Percentiles rank a stretch among this genome's conserved stretches.
phyloP scores from a whole-genome alignment of 2,113 vertebrate genomes.

The Lipotes vexillifer region DNA sequence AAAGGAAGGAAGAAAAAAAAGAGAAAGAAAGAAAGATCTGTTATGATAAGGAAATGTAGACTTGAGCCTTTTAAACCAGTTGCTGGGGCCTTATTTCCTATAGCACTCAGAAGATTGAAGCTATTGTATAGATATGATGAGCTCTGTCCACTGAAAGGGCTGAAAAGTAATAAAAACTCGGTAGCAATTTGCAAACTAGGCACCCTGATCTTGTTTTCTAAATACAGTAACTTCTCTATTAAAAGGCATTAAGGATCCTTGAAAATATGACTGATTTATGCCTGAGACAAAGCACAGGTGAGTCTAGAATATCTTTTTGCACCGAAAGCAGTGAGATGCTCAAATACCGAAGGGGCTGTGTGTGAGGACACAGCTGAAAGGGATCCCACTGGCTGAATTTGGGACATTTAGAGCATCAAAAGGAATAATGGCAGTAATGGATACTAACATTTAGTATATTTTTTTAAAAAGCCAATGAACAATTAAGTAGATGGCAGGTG shows the following conservation, averaged over 20 bases:
- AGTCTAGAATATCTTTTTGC: not conserved
- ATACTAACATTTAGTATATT: not conserved
- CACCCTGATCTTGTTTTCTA: not conserved
- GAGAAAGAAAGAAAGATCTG: not conserved
- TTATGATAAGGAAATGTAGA: not conserved
- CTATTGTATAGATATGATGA: not conserved
- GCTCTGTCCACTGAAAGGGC: not conserved
- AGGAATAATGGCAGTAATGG: not conserved
- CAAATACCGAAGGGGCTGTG: not conserved
- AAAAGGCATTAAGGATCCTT: not conserved
- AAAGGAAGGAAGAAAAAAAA: not conserved
- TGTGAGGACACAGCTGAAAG: not conserved
- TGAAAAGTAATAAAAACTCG: not conserved
- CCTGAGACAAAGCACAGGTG: not conserved
- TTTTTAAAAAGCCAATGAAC: not conserved
- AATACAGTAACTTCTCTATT: not conserved
- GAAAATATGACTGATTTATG: not conserved
- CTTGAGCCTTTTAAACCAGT: not conserved
- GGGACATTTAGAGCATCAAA: not conserved
- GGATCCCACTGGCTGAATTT: not conserved
- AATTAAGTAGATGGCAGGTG: not conserved
- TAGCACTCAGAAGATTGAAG: not conserved
- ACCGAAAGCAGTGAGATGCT: not conserved
- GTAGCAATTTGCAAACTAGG: not conserved
- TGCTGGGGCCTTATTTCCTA: not conserved